Evolutionary conservation across 2,888 invertebrate genomes (phyloP), one percentile per base, ranked within the genome.

Genomic region (Odontomyia ornata): DNA sequence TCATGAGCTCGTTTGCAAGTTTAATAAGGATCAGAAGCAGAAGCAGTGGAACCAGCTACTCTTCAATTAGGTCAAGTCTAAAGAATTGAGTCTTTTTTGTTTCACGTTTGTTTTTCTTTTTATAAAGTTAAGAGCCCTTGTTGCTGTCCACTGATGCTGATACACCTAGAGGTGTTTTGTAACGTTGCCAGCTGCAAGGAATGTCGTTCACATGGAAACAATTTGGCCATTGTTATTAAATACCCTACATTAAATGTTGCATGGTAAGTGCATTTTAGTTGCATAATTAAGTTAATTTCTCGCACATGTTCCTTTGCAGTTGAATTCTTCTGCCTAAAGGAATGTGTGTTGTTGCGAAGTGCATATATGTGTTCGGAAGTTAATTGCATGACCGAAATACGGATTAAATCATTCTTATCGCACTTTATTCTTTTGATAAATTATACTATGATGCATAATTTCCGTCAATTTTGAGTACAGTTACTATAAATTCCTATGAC

Each of bases 1-100:
- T 73, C 73, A 73, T 73, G 73, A 73, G 73, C 73, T 73, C 73
- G 73, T 73, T 73, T 73, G 73, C 73, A 73, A 73, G 73, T 73
- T 73, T 73, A 73, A 73, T 73, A 57, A 57, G 57, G 36, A 73
- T 28, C 60, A 25, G 15, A 9, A 69, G 69, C 25, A 36, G 65
- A 15, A 43, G 65, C 43, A 36, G 65, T 1, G 18, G 65, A 3
- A 65, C 13, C 65, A 72, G 27, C 28, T 9, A 47, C 60, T 73
- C 60, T 60, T 57, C 73, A 73, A 60, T 73, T 73, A 73, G 73
- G 73, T 73, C 73, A 73, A 72, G 36, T 71, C 72, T 27, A 56
- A 56, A 73, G 67, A 73, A 52, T 25, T 36, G 25, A 36, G 9
- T 11, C 36, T 60, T 73, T 52, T 30, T 57, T 60, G 36, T 57